A percentile compares a stretch with the other conserved stretches of the same genome.
Evolutionary conservation across 2,888 invertebrate genomes (phyloP).

Genomic region (Rhingia rostrata): DNA sequence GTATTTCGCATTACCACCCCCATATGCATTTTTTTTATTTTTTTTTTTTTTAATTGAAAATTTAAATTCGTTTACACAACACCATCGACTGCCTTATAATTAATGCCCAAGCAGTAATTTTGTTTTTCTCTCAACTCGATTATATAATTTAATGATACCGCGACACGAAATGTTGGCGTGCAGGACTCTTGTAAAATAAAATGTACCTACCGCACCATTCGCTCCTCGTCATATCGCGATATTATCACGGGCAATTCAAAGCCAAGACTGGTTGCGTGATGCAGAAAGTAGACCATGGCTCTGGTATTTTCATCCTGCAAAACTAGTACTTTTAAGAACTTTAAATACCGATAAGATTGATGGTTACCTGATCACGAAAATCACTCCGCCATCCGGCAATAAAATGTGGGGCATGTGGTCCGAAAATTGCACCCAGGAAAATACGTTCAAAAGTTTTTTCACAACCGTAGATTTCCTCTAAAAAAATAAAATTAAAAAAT

Average conservation of each 20-base stretch:
- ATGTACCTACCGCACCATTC: slow-evolving; percentile 80
- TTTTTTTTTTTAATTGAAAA: no score
- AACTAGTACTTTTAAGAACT: slow-evolving; percentile 21
- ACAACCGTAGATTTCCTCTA: slow-evolving; percentile 85
- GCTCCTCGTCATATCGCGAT: slow-evolving; percentile 79
- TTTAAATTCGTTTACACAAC: no score
- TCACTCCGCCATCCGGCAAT: slow-evolving; percentile 95
- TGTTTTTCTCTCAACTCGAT: not conserved
- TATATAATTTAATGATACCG: slow-evolving; percentile 3
- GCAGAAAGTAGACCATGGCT: slow-evolving; percentile 90
- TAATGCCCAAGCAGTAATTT: no score
- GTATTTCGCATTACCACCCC: no score
- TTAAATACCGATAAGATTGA: not conserved
- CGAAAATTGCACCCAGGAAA: slow-evolving; percentile 91
- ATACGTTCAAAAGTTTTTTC: slow-evolving; percentile 87
- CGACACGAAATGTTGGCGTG: slow-evolving; percentile 26
- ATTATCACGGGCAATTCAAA: slow-evolving; percentile 84
- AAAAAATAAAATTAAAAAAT: slow-evolving; percentile 12
- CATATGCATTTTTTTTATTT: no score
- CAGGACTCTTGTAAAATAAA: slow-evolving; percentile 6
- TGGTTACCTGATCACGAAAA: slow-evolving; percentile 85
- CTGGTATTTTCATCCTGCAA: slow-evolving; percentile 89
- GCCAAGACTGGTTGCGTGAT: slow-evolving; percentile 88
- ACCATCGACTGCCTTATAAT: no score
- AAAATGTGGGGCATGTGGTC: slow-evolving; percentile 90